A percentile compares a stretch with the other conserved stretches of the same genome.
phyloP scores from a whole-genome alignment of 2,113 vertebrate genomes.

The Oreochromis tanganicae region DNA sequence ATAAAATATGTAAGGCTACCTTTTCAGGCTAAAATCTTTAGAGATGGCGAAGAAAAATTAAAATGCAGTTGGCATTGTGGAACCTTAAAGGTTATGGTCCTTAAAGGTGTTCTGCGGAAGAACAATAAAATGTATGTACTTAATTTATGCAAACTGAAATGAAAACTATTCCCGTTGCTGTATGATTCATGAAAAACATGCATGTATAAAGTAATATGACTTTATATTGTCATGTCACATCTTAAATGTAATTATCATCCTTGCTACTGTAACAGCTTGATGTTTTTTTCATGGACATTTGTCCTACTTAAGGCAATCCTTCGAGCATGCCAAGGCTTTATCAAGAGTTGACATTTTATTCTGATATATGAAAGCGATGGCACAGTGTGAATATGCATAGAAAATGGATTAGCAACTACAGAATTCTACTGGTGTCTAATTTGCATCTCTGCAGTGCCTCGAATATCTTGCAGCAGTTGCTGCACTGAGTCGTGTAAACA shows the following conservation, averaged over 20 bases:
- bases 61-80: not conserved
- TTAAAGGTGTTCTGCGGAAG: not conserved
- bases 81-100: not conserved
- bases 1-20: not conserved
- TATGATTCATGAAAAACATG: not conserved
- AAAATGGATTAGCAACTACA: conserved; percentile 47
- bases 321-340: not conserved
- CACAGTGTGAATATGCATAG: conserved; percentile 47
- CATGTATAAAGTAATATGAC: not conserved
- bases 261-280: not conserved
- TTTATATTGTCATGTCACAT: not conserved
- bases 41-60: not conserved
- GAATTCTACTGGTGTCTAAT: conserved; percentile 47
- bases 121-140: not conserved
- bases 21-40: not conserved
- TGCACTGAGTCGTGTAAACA: conserved; percentile 38
- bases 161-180: not conserved
- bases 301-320: conserved; percentile 3
- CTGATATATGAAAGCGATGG: conserved; percentile 24
- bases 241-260: not conserved
- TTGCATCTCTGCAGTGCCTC: conserved; percentile 48
- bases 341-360: conserved; percentile 41
- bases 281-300: conserved; percentile 1
- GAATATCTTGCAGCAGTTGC: conserved; percentile 44
- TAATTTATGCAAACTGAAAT: not conserved